phyloP scores from a whole-genome alignment of 2,797 vertebrate genomes.

The Tympanoctomys barrerae region DNA sequence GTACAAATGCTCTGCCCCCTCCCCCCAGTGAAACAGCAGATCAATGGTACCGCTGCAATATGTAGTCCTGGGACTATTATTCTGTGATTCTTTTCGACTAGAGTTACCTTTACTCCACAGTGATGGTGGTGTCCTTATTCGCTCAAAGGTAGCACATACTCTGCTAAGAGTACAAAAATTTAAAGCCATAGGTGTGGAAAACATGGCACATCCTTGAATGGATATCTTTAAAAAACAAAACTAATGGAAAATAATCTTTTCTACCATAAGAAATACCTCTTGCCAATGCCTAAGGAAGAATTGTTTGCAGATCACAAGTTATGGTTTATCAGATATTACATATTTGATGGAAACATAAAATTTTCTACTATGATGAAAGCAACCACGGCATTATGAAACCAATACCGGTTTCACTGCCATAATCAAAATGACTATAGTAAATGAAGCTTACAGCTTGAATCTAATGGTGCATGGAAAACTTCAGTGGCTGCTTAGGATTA shows the following conservation, averaged over 20 bases:
- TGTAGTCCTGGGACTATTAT: background rate
- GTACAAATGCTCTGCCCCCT: background rate
- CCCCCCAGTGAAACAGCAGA: background rate
- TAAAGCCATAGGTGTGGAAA: background rate
- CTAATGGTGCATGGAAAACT: background rate
- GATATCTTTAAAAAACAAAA: background rate
- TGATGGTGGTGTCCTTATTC: background rate
- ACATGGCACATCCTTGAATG: background rate
- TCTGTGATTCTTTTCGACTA: background rate
- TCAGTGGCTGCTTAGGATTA: background rate
- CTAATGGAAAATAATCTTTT: background rate
- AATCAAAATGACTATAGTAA: background rate
- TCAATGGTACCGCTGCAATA: background rate
- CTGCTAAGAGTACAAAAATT: background rate
- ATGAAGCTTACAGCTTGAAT: background rate
- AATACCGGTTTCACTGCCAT: background rate
- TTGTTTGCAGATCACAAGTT: background rate
- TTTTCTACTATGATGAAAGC: background rate
- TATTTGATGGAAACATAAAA: constrained; percentile 17
- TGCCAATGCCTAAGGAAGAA: background rate
- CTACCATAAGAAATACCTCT: background rate
- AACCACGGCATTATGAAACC: background rate
- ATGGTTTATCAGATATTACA: background rate
- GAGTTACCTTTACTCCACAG: background rate
- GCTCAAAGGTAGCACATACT: background rate